These are phyloP conservation scores for Gephyroberyx darwinii DNA, from an alignment of 2,797 vertebrate genomes.

Conservation along the genomic window DNA sequence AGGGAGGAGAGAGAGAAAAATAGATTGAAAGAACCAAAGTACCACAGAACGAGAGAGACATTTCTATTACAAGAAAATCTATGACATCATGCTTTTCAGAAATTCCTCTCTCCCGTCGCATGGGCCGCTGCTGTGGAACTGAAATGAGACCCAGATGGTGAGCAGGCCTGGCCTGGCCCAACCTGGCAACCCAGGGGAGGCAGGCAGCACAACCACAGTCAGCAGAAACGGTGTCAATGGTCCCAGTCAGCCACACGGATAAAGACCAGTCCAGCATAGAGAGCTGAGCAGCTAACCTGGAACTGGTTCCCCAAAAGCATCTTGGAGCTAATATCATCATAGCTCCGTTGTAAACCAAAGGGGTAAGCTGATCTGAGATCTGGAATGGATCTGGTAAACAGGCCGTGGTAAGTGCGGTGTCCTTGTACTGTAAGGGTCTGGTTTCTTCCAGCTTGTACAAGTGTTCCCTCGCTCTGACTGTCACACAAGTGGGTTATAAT, in stretches of 20 bases:
- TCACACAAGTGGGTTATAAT: conserved; percentile 3
- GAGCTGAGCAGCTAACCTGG: conserved; percentile 5
- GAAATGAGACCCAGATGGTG: conserved; percentile 79
- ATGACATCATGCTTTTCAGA: conserved; percentile 73
- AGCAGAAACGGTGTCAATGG: conserved; percentile 38
- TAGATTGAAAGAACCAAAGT: conserved; percentile 18
- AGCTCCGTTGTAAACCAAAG: conserved; percentile 7
- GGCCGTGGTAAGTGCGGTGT: conserved; percentile 19
- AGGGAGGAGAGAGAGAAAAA: not conserved
- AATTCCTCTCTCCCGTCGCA: conserved; percentile 68
- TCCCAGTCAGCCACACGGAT: conserved; percentile 36
- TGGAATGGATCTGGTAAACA: conserved; percentile 21
- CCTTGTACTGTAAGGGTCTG: conserved; percentile 19
- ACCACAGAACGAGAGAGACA: conserved; percentile 14
- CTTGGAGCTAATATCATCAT: conserved; percentile 5
- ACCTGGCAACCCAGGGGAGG: conserved; percentile 63
- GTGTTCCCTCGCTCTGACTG: conserved; percentile 17
- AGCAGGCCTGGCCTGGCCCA: conserved; percentile 50
- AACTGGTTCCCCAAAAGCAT: not conserved
- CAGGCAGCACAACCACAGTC: conserved; percentile 31
- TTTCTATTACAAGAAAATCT: conserved; percentile 57
- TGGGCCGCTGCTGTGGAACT: conserved; percentile 53
- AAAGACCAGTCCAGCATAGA: conserved; percentile 17
- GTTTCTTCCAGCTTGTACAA: conserved; percentile 22
- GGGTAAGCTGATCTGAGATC: conserved; percentile 16